Evolutionary conservation across 2,113 vertebrate species (phyloP).

Genomic region (Rhegmatorhina hoffmannsi): DNA sequence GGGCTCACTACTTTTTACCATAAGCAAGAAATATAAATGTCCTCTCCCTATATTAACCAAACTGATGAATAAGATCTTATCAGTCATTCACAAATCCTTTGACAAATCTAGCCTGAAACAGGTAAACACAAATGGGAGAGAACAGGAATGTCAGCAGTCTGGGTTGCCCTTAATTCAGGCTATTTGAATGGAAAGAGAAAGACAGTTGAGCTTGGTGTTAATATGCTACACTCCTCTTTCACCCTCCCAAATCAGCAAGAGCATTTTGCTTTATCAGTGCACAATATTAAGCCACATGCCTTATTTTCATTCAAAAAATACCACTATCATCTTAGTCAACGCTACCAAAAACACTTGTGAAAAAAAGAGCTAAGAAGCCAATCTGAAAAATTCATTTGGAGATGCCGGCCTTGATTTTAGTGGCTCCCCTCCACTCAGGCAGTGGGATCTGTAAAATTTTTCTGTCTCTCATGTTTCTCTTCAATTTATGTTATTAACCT

Average conservation of each 20-base stretch:
- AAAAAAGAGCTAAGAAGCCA: background rate
- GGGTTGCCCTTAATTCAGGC: background rate
- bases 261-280: background rate
- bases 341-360: background rate
- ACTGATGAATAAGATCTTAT: background rate
- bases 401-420: background rate
- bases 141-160: background rate
- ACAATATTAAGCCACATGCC: background rate
- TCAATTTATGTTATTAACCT: constrained; percentile 36
- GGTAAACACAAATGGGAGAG: background rate
- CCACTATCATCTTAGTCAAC: background rate
- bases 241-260: background rate
- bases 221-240: background rate
- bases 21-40: background rate
- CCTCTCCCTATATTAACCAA: background rate
- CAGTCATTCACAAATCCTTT: background rate
- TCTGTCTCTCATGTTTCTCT: constrained; percentile 37
- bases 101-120: background rate
- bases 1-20: background rate
- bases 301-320: background rate
- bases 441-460: background rate
- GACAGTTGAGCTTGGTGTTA: accelerated
- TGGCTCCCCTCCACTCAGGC: background rate
- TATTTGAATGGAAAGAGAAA: background rate
- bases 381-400: background rate